Base-by-base conservation (phyloP, 2,113 vertebrate genomes). In the Nannobrachium achirus region DNA sequence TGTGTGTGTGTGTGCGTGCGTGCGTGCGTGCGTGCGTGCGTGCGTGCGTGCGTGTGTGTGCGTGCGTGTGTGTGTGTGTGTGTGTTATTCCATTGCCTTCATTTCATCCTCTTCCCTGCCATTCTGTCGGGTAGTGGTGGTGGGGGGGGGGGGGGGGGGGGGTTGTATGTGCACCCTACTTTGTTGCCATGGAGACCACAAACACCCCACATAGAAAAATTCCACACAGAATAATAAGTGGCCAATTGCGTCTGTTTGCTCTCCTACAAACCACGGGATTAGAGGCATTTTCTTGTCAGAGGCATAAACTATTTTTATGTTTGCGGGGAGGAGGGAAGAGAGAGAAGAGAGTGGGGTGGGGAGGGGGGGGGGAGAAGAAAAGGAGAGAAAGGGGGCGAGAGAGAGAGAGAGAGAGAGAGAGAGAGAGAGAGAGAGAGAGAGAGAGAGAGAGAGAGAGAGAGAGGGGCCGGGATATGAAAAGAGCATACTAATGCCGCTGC, bases 171-270 rank as follows among this genome's bases (percentile, higher is more conserved):
- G 65, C 79, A 73, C 81, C 82, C 73, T 88, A 91, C 85, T 92
- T 89, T 87, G 89, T 92, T 88, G 75, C 89, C 86, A 92, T 92
- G 91, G 92, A 91, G 82, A 92, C 91, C 81, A 89, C 86, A 92
- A 92, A 92, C 92, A 92, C 87, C 89, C 86, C 80, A 88, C 86
- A 86, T 74, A 80, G 82, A 89, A 87, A n/a, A 88, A 91, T 89
- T 89, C 89, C 71, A 84, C 76, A 80, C 89, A 82, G 89, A 92
- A 93, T 93, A 91, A 91, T 90, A 91, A 92, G 86, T 81, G 87
- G 82, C 86, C 88, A 89, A 92, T 89, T 86, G 88, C 38, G 65
- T 75, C 69, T 89, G 89, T 91, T 91, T 88, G 76, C 87, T 89
- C 85, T 83, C 76, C 85, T 86, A 89, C 87, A 92, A 89, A 91